phyloP scores from a whole-genome alignment of 2,888 invertebrate genomes.

The Rhagonycha fulva region DNA sequence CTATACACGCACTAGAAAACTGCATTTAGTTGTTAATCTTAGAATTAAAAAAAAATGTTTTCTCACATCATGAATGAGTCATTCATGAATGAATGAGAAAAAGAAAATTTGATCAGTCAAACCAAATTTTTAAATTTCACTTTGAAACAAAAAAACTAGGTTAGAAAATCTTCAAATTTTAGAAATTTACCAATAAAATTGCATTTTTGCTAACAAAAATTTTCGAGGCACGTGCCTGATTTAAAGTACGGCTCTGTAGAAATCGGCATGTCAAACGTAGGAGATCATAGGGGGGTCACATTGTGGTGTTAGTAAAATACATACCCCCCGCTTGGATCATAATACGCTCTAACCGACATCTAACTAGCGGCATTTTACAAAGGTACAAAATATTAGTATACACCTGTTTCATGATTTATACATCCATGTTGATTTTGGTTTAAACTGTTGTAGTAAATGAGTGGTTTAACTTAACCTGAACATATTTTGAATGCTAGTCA shows the following conservation, averaged over 20 bases:
- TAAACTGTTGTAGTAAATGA: slow-evolving; percentile 38
- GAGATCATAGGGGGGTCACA: slow-evolving; percentile 49
- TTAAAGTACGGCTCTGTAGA: slow-evolving; percentile 44
- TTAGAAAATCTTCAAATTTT: background rate
- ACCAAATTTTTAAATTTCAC: background rate
- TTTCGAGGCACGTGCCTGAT: slow-evolving; percentile 23
- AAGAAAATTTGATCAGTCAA: background rate
- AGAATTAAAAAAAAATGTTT: background rate
- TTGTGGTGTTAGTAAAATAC: slow-evolving; percentile 53
- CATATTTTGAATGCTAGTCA: slow-evolving; percentile 18
- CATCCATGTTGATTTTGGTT: slow-evolving; percentile 40
- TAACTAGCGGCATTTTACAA: slow-evolving; percentile 51
- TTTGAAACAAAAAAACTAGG: background rate
- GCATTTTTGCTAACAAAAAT: background rate
- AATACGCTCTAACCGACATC: slow-evolving; percentile 54
- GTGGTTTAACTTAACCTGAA: slow-evolving; percentile 26
- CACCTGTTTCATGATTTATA: slow-evolving; percentile 43
- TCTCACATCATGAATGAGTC: background rate
- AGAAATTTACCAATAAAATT: background rate
- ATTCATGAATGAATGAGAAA: too few relatives aligned
- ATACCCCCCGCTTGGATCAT: slow-evolving; percentile 53
- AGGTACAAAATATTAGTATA: slow-evolving; percentile 51
- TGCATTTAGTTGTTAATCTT: background rate
- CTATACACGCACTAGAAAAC: background rate
- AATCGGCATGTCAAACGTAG: slow-evolving; percentile 53